phyloP scores from a whole-genome alignment of 1,140 invertebrate genomes.

The Drosophila watanabei region DNA sequence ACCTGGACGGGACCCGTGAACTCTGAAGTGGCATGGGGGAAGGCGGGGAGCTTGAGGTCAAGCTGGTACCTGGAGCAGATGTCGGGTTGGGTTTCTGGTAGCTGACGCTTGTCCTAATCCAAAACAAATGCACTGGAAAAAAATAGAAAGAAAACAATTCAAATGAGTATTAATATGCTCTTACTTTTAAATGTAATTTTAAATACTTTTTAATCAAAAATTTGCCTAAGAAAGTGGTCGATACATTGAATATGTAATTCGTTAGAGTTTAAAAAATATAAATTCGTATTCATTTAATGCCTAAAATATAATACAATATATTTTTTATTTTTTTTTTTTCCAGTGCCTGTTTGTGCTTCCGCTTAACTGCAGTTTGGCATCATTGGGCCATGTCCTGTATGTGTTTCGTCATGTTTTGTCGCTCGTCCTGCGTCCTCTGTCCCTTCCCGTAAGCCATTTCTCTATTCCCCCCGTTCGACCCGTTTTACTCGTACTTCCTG shows the following conservation, averaged over 20 bases:
- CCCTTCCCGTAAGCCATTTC: neutral
- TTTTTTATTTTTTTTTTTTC: neutral
- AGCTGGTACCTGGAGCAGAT: constrained; percentile 8
- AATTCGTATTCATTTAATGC: too few relatives aligned
- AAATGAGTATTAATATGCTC: too few relatives aligned
- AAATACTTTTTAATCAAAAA: too few relatives aligned
- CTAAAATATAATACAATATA: too few relatives aligned
- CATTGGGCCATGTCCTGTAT: constrained; percentile 57
- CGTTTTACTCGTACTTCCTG: constrained; percentile 39
- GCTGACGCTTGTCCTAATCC: constrained; percentile 46
- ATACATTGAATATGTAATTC: too few relatives aligned
- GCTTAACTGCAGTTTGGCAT: constrained; percentile 55
- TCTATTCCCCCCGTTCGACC: constrained; percentile 4
- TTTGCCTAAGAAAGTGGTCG: too few relatives aligned
- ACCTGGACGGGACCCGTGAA: constrained; percentile 27
- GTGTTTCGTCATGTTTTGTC: constrained; percentile 67
- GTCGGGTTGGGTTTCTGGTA: constrained; percentile 23
- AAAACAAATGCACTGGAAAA: constrained; percentile 2
- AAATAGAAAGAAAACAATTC: neutral
- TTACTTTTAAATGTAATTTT: too few relatives aligned
- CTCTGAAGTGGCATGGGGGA: constrained; percentile 16
- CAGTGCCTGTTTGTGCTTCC: constrained; percentile 19
- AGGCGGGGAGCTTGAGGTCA: constrained; percentile 18
- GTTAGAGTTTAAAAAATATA: too few relatives aligned
- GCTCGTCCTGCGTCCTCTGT: constrained; percentile 7